Evolutionary conservation across 2,797 vertebrate species (phyloP), one percentile per base, ranked within the genome.

Genomic region (Channa striata): DNA sequence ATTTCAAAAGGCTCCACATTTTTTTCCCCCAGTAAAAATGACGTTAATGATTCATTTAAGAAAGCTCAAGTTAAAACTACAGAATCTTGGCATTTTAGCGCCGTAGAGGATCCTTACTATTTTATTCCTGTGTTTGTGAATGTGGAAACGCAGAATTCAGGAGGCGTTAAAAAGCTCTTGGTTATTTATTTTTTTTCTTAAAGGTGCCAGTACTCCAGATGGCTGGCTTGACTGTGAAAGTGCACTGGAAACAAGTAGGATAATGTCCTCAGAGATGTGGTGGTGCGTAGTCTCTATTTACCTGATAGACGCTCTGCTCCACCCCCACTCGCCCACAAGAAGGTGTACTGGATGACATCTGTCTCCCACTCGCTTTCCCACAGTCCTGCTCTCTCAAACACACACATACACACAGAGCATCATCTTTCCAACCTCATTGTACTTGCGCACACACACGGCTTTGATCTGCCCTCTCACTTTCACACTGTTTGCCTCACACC

Each of bases 251-350:
- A 73, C 67, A 71, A 70, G 61, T 56, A 73, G 44, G 59, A 80
- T 83, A 57, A 72, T 66, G 80, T 85, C 81, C 79, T 82, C 59
- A 6, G 81, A 88, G 83, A 87, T 81, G 69, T 76, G 80, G 68
- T 83, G 83, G 75, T 85, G 81, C 83, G 64, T 68, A 77, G 69
- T 75, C 72, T 83, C 72, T 88, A 67, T 84, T 87, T 89, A 89
- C 85, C 82, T 90, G 85, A 85, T 83, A 74, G 36, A 25, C 12
- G 56, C 68, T 86, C 71, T 17, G 82, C 87, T 90, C 80, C 83
- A 63, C 87, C 88, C 47, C 70, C 87, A 87, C 73, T 78, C 68
- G 67, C 86, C 82, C 63, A 90, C 89, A 82, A 68, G 23, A 85
- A 87, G 82, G 78, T 90, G 81, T 77, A 62, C 81, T 76, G 79